Evolutionary conservation across 2,113 vertebrate genomes (phyloP), one percentile per base, ranked within the genome.

Genomic region (Pelodiscus sinensis): DNA sequence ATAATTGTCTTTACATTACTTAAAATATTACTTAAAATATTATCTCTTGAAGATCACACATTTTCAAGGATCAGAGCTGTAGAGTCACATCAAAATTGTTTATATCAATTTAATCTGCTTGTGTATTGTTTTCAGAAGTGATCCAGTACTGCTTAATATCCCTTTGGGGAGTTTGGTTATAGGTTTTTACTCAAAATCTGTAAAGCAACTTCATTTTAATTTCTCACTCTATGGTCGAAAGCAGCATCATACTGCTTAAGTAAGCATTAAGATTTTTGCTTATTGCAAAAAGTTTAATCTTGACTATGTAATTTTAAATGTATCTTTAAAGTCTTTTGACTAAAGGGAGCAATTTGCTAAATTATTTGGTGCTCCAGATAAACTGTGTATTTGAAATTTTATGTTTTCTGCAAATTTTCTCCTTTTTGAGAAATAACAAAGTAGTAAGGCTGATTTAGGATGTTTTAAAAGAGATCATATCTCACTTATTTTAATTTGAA

Each of bases 401-500:
- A 31, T 21, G 5, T 85, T 94, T 87, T 83, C 56, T 85, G 9
- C 6, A 31, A 54, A 82, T 38, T 75, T 92, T 82, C 82, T 78
- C 21, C 75, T 93, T 89, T 86, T 16, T 86, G 14, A 77, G 88
- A 92, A 51, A 12, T 81, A 92, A 16, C 5, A 80, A 87, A 93
- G 80, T 84, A 75, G 78, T 89, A 71, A 83, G 88, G 15, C 27
- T 96, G 79, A 95, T 91, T 91, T 89, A 88, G 50, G 35, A 35
- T 90, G 52, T 85, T 86, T 79, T 92, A 93, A 90, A 62, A 51
- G 55, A 90, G 73, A 94, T 18, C 18, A n/a, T 91, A 82, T 86
- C 38, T 92, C 88, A 92, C 29, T 86, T 31, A 31, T 94, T 93
- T 95, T 90, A 95, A 94, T 92, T 71, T 95, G 89, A 94, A 92